A percentile compares a stretch with the other conserved stretches of the same genome.
Evolutionary conservation across 23 tunicate genomes (phyloP).

Genomic region (Styela clava): DNA sequence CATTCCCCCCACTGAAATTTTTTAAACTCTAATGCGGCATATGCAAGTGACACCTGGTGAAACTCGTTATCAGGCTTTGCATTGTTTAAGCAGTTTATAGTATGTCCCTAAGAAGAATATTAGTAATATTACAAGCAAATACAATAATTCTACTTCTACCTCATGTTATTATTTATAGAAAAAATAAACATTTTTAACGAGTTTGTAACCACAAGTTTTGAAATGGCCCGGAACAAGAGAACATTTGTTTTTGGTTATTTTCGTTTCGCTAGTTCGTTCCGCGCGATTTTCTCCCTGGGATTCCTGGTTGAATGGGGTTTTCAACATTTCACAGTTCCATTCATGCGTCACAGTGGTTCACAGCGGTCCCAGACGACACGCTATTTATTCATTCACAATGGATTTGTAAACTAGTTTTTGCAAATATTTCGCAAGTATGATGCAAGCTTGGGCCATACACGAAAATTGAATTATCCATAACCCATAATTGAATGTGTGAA

Average conservation of each 20-base stretch:
- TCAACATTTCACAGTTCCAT: background rate
- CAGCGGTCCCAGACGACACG: background rate
- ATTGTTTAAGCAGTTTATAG: too few relatives aligned
- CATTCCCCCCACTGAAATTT: too few relatives aligned
- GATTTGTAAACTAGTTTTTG: background rate
- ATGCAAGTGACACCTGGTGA: too few relatives aligned
- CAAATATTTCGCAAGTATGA: background rate
- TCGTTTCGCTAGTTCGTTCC: background rate
- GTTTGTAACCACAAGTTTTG: too few relatives aligned
- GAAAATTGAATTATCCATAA: background rate
- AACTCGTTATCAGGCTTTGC: too few relatives aligned
- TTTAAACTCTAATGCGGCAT: too few relatives aligned
- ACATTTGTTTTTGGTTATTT: background rate
- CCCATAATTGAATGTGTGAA: background rate
- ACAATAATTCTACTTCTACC: too few relatives aligned
- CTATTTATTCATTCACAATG: background rate
- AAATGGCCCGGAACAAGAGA: background rate
- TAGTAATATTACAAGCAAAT: too few relatives aligned
- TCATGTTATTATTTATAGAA: too few relatives aligned
- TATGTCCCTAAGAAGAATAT: too few relatives aligned
- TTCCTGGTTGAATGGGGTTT: background rate
- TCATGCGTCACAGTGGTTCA: background rate
- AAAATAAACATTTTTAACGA: too few relatives aligned
- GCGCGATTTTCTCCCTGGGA: background rate
- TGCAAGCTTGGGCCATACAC: background rate